Percentiles rank a stretch among this genome's conserved stretches.
Evolutionary conservation across 1,140 invertebrate species (phyloP).

Genomic region (Fopius arisanus): DNA sequence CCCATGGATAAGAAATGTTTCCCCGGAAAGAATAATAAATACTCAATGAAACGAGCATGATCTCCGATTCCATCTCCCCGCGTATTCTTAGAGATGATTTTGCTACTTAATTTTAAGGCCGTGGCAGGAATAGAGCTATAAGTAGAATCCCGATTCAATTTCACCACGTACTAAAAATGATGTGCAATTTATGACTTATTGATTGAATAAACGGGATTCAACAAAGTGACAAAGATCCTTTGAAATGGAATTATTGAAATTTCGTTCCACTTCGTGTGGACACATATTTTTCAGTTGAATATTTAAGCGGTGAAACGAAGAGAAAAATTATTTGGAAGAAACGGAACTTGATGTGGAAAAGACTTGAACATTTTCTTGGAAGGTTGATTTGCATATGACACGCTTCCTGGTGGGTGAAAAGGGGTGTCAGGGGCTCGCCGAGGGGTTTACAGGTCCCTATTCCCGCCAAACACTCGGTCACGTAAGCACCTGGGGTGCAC

Average conservation of each 20-base stretch:
- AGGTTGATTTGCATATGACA: conserved; percentile 6
- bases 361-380: conserved; percentile 7
- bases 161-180: too few species aligned
- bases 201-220: too few species aligned
- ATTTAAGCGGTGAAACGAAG: too few species aligned
- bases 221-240: too few species aligned
- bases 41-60: not conserved
- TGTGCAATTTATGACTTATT: too few species aligned
- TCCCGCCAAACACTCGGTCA: conserved; percentile 18
- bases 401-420: not conserved
- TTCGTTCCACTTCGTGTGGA: too few species aligned
- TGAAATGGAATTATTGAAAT: too few species aligned
- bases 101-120: not conserved
- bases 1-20: not conserved
- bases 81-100: not conserved
- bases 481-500: conserved; percentile 20
- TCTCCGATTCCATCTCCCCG: conserved; percentile 7
- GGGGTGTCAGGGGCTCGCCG: not conserved
- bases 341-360: not conserved
- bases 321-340: not conserved
- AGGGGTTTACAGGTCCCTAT: conserved; percentile 6
- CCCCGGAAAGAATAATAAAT: conserved; percentile 13
- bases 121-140: not conserved
- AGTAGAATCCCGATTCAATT: not conserved
- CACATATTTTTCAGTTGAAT: too few species aligned